Evolutionary conservation across 2,113 vertebrate genomes (phyloP).

Genomic region (Scortum barcoo): DNA sequence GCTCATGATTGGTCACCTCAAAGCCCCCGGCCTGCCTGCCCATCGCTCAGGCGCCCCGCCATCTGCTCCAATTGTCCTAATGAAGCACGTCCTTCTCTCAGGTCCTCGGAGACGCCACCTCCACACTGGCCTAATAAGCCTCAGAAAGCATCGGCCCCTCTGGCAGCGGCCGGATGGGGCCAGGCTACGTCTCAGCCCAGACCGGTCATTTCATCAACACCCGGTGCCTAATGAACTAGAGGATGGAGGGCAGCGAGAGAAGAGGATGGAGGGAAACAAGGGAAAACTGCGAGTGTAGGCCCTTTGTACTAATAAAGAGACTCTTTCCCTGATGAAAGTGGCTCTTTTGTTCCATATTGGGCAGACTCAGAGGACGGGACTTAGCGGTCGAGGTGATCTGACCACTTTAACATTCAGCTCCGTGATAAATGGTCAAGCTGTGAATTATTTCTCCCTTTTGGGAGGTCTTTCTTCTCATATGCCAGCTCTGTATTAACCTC

Average conservation of each 20-base stretch:
- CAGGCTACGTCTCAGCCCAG: constrained; percentile 6
- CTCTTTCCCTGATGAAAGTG: constrained; percentile 61
- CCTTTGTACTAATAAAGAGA: constrained; percentile 66
- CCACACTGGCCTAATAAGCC: constrained; percentile 29
- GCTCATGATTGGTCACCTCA: background rate
- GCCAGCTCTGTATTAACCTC: constrained; percentile 54
- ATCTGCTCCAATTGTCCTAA: constrained; percentile 53
- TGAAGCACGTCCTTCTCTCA: constrained; percentile 39
- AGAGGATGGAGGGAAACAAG: constrained; percentile 21
- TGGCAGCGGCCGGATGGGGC: background rate
- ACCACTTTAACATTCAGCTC: constrained; percentile 63
- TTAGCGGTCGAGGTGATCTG: constrained; percentile 13
- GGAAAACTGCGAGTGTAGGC: background rate
- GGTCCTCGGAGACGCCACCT: constrained; percentile 41
- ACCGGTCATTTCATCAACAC: constrained; percentile 61
- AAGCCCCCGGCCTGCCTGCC: constrained; percentile 2
- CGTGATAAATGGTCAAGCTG: constrained; percentile 59
- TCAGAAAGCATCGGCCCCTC: constrained; percentile 16
- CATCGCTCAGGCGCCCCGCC: background rate
- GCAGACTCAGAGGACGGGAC: constrained; percentile 33
- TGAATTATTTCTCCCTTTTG: constrained; percentile 68
- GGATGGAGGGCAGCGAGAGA: constrained; percentile 25
- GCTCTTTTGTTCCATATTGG: constrained; percentile 50
- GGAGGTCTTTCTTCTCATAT: constrained; percentile 51
- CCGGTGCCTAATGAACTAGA: constrained; percentile 40